Base-by-base conservation (phyloP, 1,140 invertebrate species). In the Trichonephila clavipes region DNA sequence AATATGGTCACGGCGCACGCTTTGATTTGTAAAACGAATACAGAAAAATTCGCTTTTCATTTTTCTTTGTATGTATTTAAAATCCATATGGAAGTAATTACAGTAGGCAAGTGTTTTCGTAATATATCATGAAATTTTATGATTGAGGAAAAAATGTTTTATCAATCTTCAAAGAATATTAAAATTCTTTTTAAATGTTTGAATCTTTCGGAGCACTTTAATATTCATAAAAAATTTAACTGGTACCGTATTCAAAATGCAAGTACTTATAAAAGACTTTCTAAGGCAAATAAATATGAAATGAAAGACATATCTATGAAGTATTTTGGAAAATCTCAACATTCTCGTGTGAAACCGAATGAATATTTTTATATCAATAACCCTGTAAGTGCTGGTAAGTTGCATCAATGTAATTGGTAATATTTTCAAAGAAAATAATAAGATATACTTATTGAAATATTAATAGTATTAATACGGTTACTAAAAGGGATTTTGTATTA, bases 331-430 rank as follows among this genome's bases (percentile, higher is more conserved):
- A 77, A 77, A 77, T 6, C 12, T 6, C 18, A 16, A 34, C 62
- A 19, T 21, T 40, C 66, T 24, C 24, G 66, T 21, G 0, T 28
- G n/a, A 77, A 77, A 12, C 28, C 3, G 18, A 18, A 18, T 40
- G 51, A 14, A n/a, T 3, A 83, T n/a, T 58, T 12, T 83, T 83
- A 58, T 59, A 10, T 83, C 21, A 58, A 21, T 83, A 44, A 83
- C n/a, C 44, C 44, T 83, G 21, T 19, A 58, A 58, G 44, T 83
- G 82, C 82, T 12, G 82, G 82, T 83, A 58, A 83, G 51, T n/a
- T 21, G 10, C 8, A 58, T 5, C 3, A 4, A 18, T 8, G 14
- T 44, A 12, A 51, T 51, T 51, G 7, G 10, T 8, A 51, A 51
- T 10, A 51, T 10, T 51, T 51, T 51, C 7, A 51, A 51, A 10